These are phyloP conservation scores for Siphonodentalium dalli DNA, from an alignment of 2,888 invertebrate species.

Conservation along the genomic window DNA sequence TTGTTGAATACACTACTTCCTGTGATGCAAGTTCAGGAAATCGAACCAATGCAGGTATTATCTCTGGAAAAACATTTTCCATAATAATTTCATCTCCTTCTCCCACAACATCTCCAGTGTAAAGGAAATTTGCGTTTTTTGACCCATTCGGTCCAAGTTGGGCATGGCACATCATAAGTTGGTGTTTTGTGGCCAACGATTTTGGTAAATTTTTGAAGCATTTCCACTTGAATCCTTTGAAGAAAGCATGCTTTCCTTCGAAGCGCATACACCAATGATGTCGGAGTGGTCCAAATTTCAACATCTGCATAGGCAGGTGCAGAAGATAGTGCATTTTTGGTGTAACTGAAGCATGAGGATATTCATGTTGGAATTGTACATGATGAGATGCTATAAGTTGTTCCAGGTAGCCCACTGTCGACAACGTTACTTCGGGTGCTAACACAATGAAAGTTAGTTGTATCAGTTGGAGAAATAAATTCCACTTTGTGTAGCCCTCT, in stretches of 20 bases:
- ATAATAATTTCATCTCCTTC: too few species aligned
- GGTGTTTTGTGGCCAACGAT: constrained; percentile 21
- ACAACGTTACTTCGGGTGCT: constrained; percentile 3
- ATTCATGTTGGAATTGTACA: constrained; percentile 12
- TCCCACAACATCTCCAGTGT: too few species aligned
- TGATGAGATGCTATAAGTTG: neutral
- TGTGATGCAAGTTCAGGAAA: too few species aligned
- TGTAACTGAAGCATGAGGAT: constrained; percentile 16
- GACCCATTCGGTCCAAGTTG: too few species aligned
- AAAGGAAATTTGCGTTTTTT: too few species aligned
- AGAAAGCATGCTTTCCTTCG: constrained; percentile 32
- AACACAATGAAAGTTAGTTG: constrained; percentile 8
- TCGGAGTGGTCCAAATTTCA: constrained; percentile 26
- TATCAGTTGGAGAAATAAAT: constrained; percentile 15
- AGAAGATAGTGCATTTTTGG: constrained; percentile 31
- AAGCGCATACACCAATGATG: constrained; percentile 33
- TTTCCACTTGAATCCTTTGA: constrained; percentile 21
- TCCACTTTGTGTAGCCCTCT: constrained; percentile 10
- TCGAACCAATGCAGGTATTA: too few species aligned
- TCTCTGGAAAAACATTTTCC: too few species aligned
- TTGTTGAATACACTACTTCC: too few species aligned
- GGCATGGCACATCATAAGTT: constrained; percentile 30
- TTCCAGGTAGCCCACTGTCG: neutral
- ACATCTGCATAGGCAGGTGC: constrained; percentile 32
- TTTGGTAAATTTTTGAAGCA: constrained; percentile 27